Conservation (phyloP, 2,113 vertebrate genomes). For the Campylorhamphus procurvoides region DNA sequence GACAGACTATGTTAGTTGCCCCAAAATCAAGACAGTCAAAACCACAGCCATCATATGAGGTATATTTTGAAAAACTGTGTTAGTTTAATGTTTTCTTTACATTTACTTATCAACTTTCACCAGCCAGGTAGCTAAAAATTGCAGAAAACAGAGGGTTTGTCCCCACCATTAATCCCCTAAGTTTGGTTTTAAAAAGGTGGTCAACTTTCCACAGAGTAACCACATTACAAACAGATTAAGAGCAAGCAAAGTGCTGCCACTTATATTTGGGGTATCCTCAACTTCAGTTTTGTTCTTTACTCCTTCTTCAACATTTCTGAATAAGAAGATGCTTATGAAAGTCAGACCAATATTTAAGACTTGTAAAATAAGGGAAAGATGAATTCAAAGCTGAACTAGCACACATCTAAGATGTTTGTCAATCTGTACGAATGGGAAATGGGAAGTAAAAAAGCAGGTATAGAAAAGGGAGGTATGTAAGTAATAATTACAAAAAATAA, state of each 20-base stretch:
- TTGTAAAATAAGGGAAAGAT: not conserved
- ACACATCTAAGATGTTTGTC: not conserved
- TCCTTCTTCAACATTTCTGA: not conserved
- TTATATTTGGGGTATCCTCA: not conserved
- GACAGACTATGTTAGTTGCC: not conserved
- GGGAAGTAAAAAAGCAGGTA: not conserved
- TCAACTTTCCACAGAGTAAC: not conserved
- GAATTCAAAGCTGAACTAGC: not conserved
- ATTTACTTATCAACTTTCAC: not conserved
- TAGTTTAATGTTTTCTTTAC: not conserved
- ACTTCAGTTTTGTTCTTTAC: not conserved
- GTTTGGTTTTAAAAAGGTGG: not conserved
- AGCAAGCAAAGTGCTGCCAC: not conserved
- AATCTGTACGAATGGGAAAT: not conserved
- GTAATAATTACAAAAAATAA: not conserved
- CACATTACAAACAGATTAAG: not conserved
- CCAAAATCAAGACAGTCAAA: not conserved
- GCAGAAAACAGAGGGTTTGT: not conserved
- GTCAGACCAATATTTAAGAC: not conserved
- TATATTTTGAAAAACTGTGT: conserved; percentile 13
- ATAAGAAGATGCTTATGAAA: not conserved
- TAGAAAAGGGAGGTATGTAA: not conserved
- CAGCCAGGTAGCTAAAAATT: not conserved
- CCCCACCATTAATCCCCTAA: not conserved
- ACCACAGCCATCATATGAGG: not conserved